Conservation (phyloP, 2,888 invertebrate genomes). For the Brachyptera putata region DNA sequence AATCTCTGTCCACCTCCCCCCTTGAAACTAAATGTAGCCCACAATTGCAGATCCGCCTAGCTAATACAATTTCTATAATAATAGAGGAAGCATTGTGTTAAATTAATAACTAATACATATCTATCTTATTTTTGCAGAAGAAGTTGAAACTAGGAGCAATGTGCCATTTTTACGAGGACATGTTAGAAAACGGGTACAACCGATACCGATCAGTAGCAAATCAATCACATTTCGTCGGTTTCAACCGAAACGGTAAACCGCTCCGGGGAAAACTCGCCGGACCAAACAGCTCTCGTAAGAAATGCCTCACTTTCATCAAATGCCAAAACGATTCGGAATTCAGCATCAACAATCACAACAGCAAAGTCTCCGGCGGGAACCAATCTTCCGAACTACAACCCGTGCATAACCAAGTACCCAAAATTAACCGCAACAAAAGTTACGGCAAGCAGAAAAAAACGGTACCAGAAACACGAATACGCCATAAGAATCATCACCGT, state of each 20-base stretch:
- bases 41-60: too few relatives aligned
- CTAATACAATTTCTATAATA: too few relatives aligned
- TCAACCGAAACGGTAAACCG: slow-evolving; percentile 53
- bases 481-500: slow-evolving; percentile 22
- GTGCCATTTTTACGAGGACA: slow-evolving; percentile 61
- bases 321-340: slow-evolving; percentile 57
- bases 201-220: slow-evolving; percentile 59
- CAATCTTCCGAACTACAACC: slow-evolving; percentile 24
- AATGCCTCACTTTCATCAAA: slow-evolving; percentile 61
- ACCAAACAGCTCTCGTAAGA: slow-evolving; percentile 38
- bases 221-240: slow-evolving; percentile 57
- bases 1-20: too few relatives aligned
- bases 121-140: slow-evolving; percentile 47
- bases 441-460: not conserved
- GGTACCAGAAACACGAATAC: slow-evolving; percentile 10
- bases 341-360: slow-evolving; percentile 60
- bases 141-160: slow-evolving; percentile 56
- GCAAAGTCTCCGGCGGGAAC: slow-evolving; percentile 46
- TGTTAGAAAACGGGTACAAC: slow-evolving; percentile 58
- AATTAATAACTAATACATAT: too few relatives aligned
- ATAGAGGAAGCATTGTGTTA: too few relatives aligned
- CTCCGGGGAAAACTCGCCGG: not conserved
- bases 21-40: too few relatives aligned
- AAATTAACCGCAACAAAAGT: not conserved
- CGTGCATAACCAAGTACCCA: slow-evolving; percentile 25